phyloP scores from a whole-genome alignment of 2,888 invertebrate species.

The Archips crataeganus region DNA sequence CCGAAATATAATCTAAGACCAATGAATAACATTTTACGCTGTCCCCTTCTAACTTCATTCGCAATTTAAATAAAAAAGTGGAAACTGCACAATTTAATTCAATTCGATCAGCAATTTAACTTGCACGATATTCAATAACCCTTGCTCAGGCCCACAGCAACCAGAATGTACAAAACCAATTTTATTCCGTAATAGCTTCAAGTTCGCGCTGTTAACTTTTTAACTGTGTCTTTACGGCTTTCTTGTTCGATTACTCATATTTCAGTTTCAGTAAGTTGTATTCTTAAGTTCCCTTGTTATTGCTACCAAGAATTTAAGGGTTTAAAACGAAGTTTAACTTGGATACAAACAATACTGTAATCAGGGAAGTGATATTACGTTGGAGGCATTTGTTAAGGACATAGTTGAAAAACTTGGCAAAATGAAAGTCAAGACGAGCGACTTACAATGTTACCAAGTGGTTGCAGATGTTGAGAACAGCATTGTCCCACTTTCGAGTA shows the following conservation, averaged over 20 bases:
- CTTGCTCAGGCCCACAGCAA: slow-evolving; percentile 19
- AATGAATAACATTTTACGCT: slow-evolving; percentile 16
- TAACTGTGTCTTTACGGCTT: slow-evolving; percentile 50
- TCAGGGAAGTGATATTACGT: not conserved
- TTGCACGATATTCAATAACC: slow-evolving; percentile 44
- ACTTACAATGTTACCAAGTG: slow-evolving; percentile 35
- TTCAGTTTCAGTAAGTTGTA: slow-evolving; percentile 11
- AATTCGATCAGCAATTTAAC: slow-evolving; percentile 36
- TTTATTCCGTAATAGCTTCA: slow-evolving; percentile 57
- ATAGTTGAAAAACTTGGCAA: slow-evolving; percentile 29
- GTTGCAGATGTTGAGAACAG: slow-evolving; percentile 43
- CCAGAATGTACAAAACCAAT: slow-evolving; percentile 48
- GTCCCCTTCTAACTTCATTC: slow-evolving; percentile 19
- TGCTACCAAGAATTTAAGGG: slow-evolving; percentile 7
- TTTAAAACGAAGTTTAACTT: not conserved
- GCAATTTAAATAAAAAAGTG: slow-evolving; percentile 27
- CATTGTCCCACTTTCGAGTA: slow-evolving; percentile 39
- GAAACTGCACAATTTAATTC: slow-evolving; percentile 32
- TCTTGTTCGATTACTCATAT: slow-evolving; percentile 37
- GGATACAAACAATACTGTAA: slow-evolving; percentile 9
- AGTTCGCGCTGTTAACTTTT: slow-evolving; percentile 52
- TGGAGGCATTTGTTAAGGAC: slow-evolving; percentile 1
- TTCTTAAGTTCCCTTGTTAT: not conserved
- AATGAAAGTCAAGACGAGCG: slow-evolving; percentile 30
- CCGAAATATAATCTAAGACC: not conserved